These are phyloP conservation scores for Epistrophe eligans DNA, from an alignment of 2,888 invertebrate species.

Conservation along the genomic window DNA sequence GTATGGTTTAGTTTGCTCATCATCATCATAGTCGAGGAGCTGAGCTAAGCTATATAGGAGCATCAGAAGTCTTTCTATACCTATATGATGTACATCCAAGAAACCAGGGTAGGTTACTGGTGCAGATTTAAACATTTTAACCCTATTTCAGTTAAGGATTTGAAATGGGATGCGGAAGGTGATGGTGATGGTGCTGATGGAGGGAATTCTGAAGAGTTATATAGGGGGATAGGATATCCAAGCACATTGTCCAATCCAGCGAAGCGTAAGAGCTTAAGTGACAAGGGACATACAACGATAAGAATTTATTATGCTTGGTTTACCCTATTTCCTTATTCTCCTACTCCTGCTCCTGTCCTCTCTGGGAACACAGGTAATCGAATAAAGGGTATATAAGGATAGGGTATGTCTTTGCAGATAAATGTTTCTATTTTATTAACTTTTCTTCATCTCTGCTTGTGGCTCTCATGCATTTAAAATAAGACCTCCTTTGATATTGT, in stretches of 20 bases:
- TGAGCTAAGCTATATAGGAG: not conserved
- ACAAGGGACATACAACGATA: slow-evolving; percentile 71
- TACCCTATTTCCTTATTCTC: slow-evolving; percentile 67
- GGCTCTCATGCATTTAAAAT: slow-evolving; percentile 40
- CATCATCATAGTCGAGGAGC: slow-evolving; percentile 32
- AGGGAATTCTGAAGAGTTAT: not conserved
- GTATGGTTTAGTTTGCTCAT: slow-evolving; percentile 60
- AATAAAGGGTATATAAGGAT: slow-evolving; percentile 39
- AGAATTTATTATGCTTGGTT: slow-evolving; percentile 72
- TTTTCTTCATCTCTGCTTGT: slow-evolving; percentile 53
- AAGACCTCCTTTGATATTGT: slow-evolving; percentile 41
- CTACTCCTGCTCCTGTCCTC: not conserved
- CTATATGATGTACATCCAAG: slow-evolving; percentile 32
- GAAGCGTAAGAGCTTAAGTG: slow-evolving; percentile 68
- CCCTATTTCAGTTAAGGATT: slow-evolving; percentile 38
- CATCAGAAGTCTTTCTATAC: not conserved
- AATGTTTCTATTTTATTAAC: slow-evolving; percentile 69
- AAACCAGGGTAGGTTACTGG: slow-evolving; percentile 44
- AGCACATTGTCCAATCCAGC: slow-evolving; percentile 65
- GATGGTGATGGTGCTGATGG: not conserved
- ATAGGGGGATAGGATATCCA: slow-evolving; percentile 11
- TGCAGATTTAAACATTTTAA: slow-evolving; percentile 68
- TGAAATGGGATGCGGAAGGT: not conserved
- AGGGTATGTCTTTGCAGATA: slow-evolving; percentile 32
- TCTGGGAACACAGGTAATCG: slow-evolving; percentile 49